Conservation (phyloP, 2,113 vertebrate genomes). For the Xiphophorus hellerii region DNA sequence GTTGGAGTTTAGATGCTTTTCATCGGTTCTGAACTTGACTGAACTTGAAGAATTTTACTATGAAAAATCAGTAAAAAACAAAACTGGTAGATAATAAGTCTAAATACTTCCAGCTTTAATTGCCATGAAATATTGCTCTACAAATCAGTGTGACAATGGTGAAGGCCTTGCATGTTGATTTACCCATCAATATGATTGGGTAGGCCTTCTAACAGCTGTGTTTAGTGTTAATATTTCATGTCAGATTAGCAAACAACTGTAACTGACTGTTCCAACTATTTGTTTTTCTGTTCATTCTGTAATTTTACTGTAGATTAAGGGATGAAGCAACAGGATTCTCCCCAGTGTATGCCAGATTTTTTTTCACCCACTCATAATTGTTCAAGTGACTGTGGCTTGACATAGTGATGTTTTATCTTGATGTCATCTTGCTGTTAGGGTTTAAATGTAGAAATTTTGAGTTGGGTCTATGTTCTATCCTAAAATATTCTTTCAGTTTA, state of each 20-base stretch:
- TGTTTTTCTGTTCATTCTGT: neutral
- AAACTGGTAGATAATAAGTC: too few species aligned
- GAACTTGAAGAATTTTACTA: neutral
- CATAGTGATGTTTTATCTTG: too few species aligned
- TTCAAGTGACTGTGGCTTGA: neutral
- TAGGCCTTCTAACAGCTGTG: neutral
- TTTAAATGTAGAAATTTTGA: neutral
- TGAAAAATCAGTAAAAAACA: neutral
- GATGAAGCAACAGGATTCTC: neutral
- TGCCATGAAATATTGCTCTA: neutral
- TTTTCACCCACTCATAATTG: neutral
- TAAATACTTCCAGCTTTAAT: too few species aligned
- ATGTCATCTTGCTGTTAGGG: neutral
- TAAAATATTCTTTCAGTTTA: too few species aligned
- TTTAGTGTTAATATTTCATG: neutral
- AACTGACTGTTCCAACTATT: neutral
- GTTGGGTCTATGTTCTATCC: too few species aligned
- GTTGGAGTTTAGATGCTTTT: neutral
- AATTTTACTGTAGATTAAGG: neutral
- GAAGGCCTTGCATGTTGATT: neutral
- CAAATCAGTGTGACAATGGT: too few species aligned
- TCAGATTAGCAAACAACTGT: neutral
- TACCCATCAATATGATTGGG: neutral
- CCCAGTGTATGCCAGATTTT: neutral
- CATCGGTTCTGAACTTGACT: neutral